Conservation (phyloP, 2,113 vertebrate genomes). For the Alaudala cheleensis region DNA sequence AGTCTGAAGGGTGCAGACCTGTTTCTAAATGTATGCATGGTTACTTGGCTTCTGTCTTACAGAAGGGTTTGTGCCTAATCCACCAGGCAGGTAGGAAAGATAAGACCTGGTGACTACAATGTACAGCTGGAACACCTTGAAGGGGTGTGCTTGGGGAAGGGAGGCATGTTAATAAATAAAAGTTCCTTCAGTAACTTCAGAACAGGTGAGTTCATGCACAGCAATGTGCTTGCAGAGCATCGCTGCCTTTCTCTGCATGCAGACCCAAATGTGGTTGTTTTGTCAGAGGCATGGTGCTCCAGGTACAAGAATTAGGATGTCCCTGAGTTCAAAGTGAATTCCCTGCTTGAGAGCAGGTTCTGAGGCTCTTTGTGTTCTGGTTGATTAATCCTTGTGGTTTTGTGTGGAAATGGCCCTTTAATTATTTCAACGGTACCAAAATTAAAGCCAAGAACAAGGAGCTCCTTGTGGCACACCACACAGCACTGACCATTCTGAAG, state of each 20-base stretch:
- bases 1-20: background rate
- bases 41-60: slow-evolving; percentile 10
- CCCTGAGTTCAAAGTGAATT: slow-evolving; percentile 17
- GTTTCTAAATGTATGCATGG: slow-evolving; percentile 19
- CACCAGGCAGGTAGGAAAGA: background rate
- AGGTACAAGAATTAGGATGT: background rate
- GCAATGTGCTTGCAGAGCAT: background rate
- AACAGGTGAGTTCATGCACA: background rate
- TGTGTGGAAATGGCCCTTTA: background rate
- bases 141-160: background rate
- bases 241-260: background rate
- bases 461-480: background rate
- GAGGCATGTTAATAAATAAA: background rate
- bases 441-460: background rate
- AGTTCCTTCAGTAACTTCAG: background rate
- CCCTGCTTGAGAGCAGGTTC: background rate
- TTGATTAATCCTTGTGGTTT: slow-evolving; percentile 34
- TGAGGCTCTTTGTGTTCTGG: background rate
- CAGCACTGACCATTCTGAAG: background rate
- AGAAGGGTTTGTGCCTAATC: slow-evolving; percentile 7
- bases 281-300: background rate
- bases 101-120: background rate
- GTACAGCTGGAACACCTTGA: background rate
- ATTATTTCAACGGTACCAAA: background rate
- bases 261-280: background rate